Evolutionary conservation across 1,140 invertebrate species (phyloP).

Genomic region (Glomeris maerens): DNA sequence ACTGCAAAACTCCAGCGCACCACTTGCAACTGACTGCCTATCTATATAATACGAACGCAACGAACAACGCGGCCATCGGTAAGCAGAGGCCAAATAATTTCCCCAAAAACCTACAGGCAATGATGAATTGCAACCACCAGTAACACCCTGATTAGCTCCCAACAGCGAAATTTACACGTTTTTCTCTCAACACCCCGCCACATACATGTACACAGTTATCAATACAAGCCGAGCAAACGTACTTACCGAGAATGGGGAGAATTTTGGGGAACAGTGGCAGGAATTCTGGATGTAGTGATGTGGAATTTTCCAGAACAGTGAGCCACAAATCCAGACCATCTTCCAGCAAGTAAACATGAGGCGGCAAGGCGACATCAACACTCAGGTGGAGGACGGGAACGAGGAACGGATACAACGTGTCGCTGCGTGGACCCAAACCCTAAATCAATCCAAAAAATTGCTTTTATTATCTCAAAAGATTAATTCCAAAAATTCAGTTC

Average conservation of each 20-base stretch:
- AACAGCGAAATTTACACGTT: neutral
- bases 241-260: constrained; percentile 54
- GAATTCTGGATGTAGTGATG: constrained; percentile 34
- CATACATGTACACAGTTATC: constrained; percentile 9
- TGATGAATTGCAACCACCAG: no score
- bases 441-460: no score
- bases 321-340: constrained; percentile 84
- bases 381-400: constrained; percentile 56
- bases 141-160: no score
- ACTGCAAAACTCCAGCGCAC: no score
- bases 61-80: no score
- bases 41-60: no score
- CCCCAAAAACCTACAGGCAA: no score
- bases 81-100: no score
- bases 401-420: constrained; percentile 47
- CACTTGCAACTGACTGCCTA: no score
- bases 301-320: constrained; percentile 60
- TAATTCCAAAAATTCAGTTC: no score
- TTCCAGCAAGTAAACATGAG: constrained; percentile 77
- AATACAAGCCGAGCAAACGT: neutral
- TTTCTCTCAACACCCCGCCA: neutral
- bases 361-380: constrained; percentile 60
- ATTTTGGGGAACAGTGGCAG: constrained; percentile 62
- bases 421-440: constrained; percentile 43
- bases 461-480: no score